Base-by-base conservation (phyloP, 2,888 invertebrate species). In the Nomada hirtipes region DNA sequence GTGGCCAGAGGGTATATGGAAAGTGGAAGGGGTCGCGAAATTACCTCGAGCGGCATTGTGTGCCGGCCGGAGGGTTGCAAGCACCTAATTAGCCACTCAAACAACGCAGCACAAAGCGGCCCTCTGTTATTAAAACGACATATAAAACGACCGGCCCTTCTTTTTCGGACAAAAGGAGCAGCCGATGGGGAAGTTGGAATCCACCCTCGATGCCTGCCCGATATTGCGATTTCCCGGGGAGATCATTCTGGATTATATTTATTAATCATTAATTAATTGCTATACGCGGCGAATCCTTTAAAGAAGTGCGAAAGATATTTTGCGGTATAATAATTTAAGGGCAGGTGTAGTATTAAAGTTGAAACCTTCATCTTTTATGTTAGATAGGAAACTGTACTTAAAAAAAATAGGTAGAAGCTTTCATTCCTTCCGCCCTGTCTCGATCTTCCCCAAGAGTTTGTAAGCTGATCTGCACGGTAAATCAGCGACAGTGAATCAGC, bases 41-140 rank as follows among this genome's bases (percentile, higher is more conserved):
- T 90, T 90, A 89, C 90, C 90, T 83, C 85, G 87, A 86, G 82
- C 83, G 68, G 90, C 86, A 91, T 91, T 90, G 91, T 89, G 79
- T 74, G 87, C 78, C 76, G 74, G 71, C 69, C 73, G 74, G 80
- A 86, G 89, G 88, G 89, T 84, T 86, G 86, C 90, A 82, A 89
- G 90, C 85, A 90, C 86, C 91, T 91, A 91, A 91, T 91, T 91
- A 91, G 90, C 91, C 91, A 91, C 91, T 91, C 89, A 90, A 91
- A 91, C 91, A 91, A 90, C 83, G 86, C 79, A 74, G 83, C 86
- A 90, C 90, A 91, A 90, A 91, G 88, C 83, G 84, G 77, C 84
- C 81, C 86, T 83, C 85, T 89, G 91, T 91, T 90, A 90, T 90
- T 91, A 91, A 90, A 91, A 90, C 88, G 89, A 89, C 90, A 86